These are phyloP conservation scores for Polydesmus complanatus DNA, from an alignment of 2,888 invertebrate genomes.

Conservation along the genomic window DNA sequence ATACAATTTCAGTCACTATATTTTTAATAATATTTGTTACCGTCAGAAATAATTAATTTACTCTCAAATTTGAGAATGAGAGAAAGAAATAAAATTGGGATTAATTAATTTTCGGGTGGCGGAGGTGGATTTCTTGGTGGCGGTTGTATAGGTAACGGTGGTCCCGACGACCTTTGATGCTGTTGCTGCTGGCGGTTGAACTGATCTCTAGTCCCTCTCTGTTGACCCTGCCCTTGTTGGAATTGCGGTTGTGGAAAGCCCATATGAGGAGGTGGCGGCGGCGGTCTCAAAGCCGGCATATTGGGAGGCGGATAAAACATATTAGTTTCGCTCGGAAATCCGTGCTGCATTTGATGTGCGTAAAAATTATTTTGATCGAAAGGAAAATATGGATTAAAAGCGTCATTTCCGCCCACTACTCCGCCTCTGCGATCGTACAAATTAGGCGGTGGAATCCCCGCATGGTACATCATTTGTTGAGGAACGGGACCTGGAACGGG, in stretches of 20 bases:
- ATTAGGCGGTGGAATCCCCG: no score
- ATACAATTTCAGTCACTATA: no score
- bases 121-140: slow-evolving; percentile 17
- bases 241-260: not conserved
- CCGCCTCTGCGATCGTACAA: not conserved
- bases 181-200: not conserved
- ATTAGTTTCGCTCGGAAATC: not conserved
- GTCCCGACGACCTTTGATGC: not conserved
- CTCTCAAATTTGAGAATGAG: no score
- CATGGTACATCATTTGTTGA: no score
- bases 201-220: not conserved
- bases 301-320: not conserved
- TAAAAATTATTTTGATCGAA: not conserved
- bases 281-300: not conserved
- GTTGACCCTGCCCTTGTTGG: not conserved
- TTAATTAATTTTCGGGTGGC: no score
- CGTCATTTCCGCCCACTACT: not conserved
- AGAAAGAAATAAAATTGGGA: no score
- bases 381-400: not conserved
- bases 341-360: not conserved
- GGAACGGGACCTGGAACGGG: no score
- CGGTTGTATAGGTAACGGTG: slow-evolving; percentile 13
- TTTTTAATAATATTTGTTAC: no score
- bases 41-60: no score
- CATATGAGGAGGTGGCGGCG: not conserved